Base-by-base conservation (phyloP, 2,888 invertebrate species). In the Nephrotoma appendiculata region DNA sequence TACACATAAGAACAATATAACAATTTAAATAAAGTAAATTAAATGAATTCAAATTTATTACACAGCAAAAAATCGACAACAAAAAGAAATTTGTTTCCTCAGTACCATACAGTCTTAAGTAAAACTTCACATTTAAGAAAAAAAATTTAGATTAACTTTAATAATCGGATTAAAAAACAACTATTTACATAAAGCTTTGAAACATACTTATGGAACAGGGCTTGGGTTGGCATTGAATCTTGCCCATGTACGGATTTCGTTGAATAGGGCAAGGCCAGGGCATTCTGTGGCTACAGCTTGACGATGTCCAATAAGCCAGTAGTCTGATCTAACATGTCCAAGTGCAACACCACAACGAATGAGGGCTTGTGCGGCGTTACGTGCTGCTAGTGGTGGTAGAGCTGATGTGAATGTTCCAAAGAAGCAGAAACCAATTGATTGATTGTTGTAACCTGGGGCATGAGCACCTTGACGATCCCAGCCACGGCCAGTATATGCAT, bases 381-480 rank as follows among this genome's bases (percentile, higher is more conserved):
- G 88, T 91, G 95, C 95, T 6, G 92, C 88, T 2, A 91, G 89
- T 41, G 95, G 93, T 1, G 96, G 95, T 1, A 94, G 89, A 15
- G 71, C 71, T 71, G 71, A 71, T 71, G 71, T 71, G 9, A 71
- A 71, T 19, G 71, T 71, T 31, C 86, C 96, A 87, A 96, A 95
- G 11, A 96, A 90, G 88, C 95, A 94, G 87, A 96, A 94, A 19
- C 95, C 96, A 85, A 95, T 93, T 90, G 95, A 95, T 89, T 92
- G 92, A 88, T 92, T 92, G 90, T 95, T 96, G 91, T 95, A 95
- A 87, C 91, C 91, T 4, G 94, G 93, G 0, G 96, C 94, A 90
- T 96, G 96, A 0, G 96, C 95, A 0, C 96, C 96, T 0, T 94
- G 91, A 0, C 91, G 91, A 86, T 93, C 92, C 94, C 96, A 96